phyloP scores from a whole-genome alignment of 2,113 vertebrate genomes.

The Bothrops jararaca region DNA sequence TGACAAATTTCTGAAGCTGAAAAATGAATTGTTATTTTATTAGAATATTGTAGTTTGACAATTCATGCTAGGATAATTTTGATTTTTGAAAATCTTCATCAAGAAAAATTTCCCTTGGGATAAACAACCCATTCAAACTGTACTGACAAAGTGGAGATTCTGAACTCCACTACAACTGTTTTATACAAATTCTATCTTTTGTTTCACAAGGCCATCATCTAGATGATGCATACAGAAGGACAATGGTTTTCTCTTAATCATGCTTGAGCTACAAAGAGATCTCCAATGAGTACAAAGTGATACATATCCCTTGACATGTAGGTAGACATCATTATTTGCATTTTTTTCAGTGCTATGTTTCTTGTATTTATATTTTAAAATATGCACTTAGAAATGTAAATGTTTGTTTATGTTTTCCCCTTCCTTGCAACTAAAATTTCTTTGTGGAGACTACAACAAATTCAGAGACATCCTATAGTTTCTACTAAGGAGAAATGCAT shows the following conservation, averaged over 20 bases:
- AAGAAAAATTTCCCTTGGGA: slow-evolving; percentile 42
- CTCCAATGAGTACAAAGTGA: slow-evolving; percentile 19
- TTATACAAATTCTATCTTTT: slow-evolving; percentile 47
- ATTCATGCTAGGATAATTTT: slow-evolving; percentile 28
- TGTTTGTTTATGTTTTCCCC: slow-evolving; percentile 7
- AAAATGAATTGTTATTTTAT: not conserved
- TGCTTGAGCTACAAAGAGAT: slow-evolving; percentile 37
- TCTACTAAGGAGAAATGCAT: slow-evolving; percentile 23
- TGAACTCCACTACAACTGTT: slow-evolving; percentile 38
- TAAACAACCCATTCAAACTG: slow-evolving; percentile 39
- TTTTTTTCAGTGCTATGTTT: slow-evolving; percentile 28
- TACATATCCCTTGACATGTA: slow-evolving; percentile 29
- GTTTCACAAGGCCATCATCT: slow-evolving; percentile 26
- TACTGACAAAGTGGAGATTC: slow-evolving; percentile 42
- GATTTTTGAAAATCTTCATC: slow-evolving; percentile 39
- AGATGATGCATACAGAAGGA: slow-evolving; percentile 35
- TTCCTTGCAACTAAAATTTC: slow-evolving; percentile 9
- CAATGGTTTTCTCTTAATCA: slow-evolving; percentile 38
- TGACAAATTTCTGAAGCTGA: not conserved
- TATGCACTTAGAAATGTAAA: not conserved
- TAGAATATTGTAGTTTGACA: not conserved
- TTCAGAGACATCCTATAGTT: not conserved
- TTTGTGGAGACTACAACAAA: slow-evolving; percentile 1
- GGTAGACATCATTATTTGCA: slow-evolving; percentile 37
- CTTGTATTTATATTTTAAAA: slow-evolving; percentile 35